These are phyloP conservation scores for Bradypodion ventrale DNA, from an alignment of 2,797 vertebrate species.

Conservation along the genomic window DNA sequence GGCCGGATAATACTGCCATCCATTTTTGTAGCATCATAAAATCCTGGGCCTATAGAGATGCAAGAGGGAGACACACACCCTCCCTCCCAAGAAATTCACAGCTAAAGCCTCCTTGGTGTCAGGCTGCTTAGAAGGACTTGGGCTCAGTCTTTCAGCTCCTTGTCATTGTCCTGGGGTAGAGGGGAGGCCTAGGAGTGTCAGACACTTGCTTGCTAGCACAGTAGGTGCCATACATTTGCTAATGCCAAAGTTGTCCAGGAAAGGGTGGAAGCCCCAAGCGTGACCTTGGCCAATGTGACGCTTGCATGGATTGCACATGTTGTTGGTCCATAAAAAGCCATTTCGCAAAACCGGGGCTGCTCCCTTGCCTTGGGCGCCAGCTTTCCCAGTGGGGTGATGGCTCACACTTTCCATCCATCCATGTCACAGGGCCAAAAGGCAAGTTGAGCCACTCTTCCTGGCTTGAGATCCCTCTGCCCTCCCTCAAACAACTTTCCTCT, in stretches of 20 bases:
- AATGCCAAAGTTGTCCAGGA: background rate
- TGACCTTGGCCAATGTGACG: constrained; percentile 43
- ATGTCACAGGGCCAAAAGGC: constrained; percentile 20
- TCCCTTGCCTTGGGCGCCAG: constrained; percentile 25
- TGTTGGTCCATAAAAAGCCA: background rate
- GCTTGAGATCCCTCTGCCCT: background rate
- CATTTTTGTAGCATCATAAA: too few species aligned
- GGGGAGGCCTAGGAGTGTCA: background rate
- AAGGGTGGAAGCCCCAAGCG: background rate
- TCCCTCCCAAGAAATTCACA: too few species aligned
- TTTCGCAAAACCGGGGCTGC: constrained; percentile 21
- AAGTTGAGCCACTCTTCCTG: constrained; percentile 31
- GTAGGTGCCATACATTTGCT: background rate
- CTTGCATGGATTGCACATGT: constrained; percentile 24
- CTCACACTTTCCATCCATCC: constrained; percentile 36
- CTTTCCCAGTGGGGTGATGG: constrained; percentile 39
- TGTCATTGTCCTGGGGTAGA: too few species aligned
- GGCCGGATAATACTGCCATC: too few species aligned
- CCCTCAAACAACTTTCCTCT: background rate
- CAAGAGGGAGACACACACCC: too few species aligned
- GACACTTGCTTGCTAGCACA: background rate
- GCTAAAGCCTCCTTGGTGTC: too few species aligned
- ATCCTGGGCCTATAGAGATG: too few species aligned
- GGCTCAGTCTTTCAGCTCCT: too few species aligned
- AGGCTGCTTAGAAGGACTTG: too few species aligned